Evolutionary conservation across 2,113 vertebrate genomes (phyloP), one percentile per base, ranked within the genome.

Genomic region (Caranx ignobilis): DNA sequence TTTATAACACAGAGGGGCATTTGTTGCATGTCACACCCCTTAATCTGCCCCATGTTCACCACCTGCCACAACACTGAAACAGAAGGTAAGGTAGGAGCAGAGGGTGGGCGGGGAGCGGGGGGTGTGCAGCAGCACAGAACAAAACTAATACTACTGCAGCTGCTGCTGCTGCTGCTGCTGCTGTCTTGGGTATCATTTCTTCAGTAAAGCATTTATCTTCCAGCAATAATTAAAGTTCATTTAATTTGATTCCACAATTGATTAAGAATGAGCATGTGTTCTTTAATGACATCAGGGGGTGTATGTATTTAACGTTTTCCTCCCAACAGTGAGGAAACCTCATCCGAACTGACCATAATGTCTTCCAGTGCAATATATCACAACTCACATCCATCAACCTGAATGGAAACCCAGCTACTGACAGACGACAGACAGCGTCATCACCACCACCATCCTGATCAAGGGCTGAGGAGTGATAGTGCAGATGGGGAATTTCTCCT

Each of bases 401-500:
- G 16, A 70, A 43, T 3, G 6, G 3, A 45, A 50, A 16, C 4
- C 16, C 6, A n/a, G n/a, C 15, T 8, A 21, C 8, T 41, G 31
- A 45, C 43, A 67, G 47, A 52, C 34, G 13, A 6, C 11, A 12
- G 26, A 32, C 45, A 52, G 35, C 31, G n/a, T 41, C 48, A 50
- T 50, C 18, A 50, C 48, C 48, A 50, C 18, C 48, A 50, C 47
- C 43, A 18, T 34, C n/a, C 26, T 13, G 71, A 81, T 64, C 3
- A 6, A 41, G 70, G 45, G 37, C 8, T 75, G 74, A 87, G 65
- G 19, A 54, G 50, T 55, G 71, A 70, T 35, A 21, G 57, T 16
- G 47, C 21, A 37, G n/a, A 69, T n/a, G 45, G 62, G 67, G 75
- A 82, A 85, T 82, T 70, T 61, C 70, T 68, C 48, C 75, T 84